Evolutionary conservation across 2,113 vertebrate species (phyloP).

Genomic region (Stigmatopora argus): DNA sequence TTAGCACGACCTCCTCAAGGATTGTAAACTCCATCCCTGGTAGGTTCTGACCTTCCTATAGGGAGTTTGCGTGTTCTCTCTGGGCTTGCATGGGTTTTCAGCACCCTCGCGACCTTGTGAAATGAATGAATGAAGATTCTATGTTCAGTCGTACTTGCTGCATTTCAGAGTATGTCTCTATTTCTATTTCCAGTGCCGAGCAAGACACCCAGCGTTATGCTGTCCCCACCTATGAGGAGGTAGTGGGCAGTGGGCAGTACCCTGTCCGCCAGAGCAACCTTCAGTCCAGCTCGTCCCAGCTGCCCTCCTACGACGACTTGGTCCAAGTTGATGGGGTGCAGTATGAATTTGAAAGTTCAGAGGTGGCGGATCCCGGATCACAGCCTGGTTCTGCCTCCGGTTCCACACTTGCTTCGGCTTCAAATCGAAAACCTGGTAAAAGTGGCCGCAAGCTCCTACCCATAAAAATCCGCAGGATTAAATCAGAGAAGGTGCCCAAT

Average conservation of each 20-base stretch:
- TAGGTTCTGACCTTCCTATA: no score
- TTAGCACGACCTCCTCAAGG: no score
- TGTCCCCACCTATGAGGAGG: conserved; percentile 91
- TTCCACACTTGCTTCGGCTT: fast-evolving
- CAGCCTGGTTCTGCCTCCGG: conserved; percentile 18
- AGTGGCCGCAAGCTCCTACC: conserved; percentile 77
- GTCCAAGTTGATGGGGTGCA: conserved; percentile 60
- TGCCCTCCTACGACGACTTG: conserved; percentile 91
- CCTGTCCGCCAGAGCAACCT: conserved; percentile 60
- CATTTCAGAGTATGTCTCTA: neutral
- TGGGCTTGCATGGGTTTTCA: no score
- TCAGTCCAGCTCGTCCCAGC: conserved; percentile 76
- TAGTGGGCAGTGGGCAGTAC: conserved; percentile 74
- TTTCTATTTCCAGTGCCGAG: conserved; percentile 46
- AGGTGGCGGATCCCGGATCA: neutral
- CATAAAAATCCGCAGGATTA: conserved; percentile 85
- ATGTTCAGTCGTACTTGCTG: no score
- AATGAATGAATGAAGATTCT: no score
- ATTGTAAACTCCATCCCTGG: no score
- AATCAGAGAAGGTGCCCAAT: conserved; percentile 84
- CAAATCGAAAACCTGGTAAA: conserved; percentile 63
- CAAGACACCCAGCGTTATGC: conserved; percentile 55
- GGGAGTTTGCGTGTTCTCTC: no score
- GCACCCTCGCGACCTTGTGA: no score
- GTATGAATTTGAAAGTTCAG: conserved; percentile 44